These are phyloP conservation scores for Himantopus leucocephalus DNA, from an alignment of 2,113 vertebrate genomes.

Conservation along the genomic window DNA sequence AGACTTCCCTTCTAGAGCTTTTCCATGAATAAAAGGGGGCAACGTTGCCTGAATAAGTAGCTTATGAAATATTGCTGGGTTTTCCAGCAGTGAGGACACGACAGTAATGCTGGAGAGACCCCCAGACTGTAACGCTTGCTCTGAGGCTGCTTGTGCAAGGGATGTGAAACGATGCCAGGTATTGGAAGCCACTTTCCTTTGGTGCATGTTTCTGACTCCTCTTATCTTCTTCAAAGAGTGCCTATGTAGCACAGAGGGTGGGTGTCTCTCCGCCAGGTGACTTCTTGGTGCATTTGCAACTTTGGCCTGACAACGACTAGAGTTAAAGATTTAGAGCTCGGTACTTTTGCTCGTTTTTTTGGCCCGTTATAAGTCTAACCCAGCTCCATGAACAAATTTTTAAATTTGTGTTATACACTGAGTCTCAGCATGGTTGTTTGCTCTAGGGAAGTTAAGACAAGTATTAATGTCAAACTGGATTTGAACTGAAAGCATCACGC, in stretches of 20 bases:
- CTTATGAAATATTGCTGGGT: background rate
- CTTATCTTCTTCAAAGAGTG: background rate
- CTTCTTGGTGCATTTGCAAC: background rate
- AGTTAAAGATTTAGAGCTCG: background rate
- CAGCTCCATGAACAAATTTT: constrained; percentile 5
- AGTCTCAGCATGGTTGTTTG: background rate
- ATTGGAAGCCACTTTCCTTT: background rate
- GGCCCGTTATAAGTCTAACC: background rate
- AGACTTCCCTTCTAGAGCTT: background rate
- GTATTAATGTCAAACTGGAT: constrained; percentile 30
- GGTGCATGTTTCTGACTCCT: constrained; percentile 8
- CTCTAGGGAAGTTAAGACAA: background rate
- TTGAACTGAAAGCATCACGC: constrained; percentile 32
- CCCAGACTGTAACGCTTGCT: background rate
- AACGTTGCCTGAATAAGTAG: background rate
- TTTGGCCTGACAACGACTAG: background rate
- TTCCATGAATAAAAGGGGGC: background rate
- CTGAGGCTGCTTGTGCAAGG: background rate
- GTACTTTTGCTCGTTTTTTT: background rate
- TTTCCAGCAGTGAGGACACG: background rate
- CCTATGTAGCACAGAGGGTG: background rate
- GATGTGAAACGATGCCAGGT: background rate
- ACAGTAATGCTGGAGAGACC: background rate
- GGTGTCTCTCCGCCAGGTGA: background rate
- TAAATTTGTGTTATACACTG: background rate